Evolutionary conservation across 2,888 invertebrate genomes (phyloP), one percentile per base, ranked within the genome.

Genomic region (Oligia strigilis): DNA sequence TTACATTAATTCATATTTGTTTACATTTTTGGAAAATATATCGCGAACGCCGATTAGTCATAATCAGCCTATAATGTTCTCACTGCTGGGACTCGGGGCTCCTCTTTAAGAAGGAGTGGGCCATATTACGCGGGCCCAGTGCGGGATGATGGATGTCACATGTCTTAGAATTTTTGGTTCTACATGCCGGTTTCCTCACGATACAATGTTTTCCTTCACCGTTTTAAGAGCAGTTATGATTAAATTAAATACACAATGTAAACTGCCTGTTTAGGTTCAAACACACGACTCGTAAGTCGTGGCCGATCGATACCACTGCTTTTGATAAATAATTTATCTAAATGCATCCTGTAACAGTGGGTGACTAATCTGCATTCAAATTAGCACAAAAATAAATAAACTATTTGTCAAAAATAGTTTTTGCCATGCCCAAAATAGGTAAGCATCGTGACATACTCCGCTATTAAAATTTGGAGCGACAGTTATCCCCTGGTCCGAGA

Each of bases 381-480:
- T 82, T 64, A 75, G 67, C 62, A 62, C 43, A n/a, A 82, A 77
- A 79, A 82, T 83, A 80, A 84, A 88, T 66, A 72, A 78, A 82
- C 62, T 58, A 43, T 80, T 75, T 78, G 73, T 46, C 79, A 43
- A 81, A 83, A 80, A 73, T 67, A 52, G 78, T 85, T 89, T 87
- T 84, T 88, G 84, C 72, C 67, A 67, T 65, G 75, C 64, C 77
- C 85, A 79, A 80, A 88, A 84, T 83, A 83, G 85, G 85, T 72
- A 80, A 84, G 87, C 78, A 82, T 85, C 76, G 77, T 81, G 80
- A 79, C n/a, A 65, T 88, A 90, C 90, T 87, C 81, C 81, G 77
- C 80, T 83, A 87, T 86, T 88, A 88, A 85, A 79, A 67, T 77
- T 87, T 82, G 73, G 75, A 83, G 78, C 62, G 90, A 89, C 91